Evolutionary conservation across 1,140 invertebrate genomes (phyloP).

Genomic region (Drosophila obscura): DNA sequence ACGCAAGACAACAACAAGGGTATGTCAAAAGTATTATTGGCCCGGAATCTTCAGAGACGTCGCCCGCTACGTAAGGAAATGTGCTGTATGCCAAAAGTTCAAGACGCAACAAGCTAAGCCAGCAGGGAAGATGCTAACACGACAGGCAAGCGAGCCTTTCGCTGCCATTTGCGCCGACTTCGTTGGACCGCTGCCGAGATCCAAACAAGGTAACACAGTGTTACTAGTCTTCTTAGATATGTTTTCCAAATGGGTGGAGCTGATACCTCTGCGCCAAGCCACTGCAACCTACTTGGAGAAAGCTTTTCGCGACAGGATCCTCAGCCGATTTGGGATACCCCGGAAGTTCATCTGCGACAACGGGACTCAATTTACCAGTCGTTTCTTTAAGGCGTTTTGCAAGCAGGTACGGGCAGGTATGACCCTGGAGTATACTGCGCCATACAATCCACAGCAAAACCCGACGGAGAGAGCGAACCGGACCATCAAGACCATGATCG

Average conservation of each 20-base stretch:
- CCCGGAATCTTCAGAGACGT: neutral
- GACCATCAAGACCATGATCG: conserved; percentile 1
- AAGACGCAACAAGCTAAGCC: neutral
- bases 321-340: neutral
- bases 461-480: neutral
- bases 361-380: neutral
- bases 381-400: too few species aligned
- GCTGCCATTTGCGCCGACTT: neutral
- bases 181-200: neutral
- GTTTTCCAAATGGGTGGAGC: too few species aligned
- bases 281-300: too few species aligned
- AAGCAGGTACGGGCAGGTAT: neutral
- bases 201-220: neutral
- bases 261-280: too few species aligned
- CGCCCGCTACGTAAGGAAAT: neutral
- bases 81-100: neutral
- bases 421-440: neutral
- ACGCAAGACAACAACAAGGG: neutral
- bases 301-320: neutral
- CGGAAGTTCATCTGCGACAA: neutral
- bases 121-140: neutral
- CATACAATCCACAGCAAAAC: conserved; percentile 2
- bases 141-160: neutral
- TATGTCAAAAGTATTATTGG: neutral
- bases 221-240: neutral